phyloP scores from a whole-genome alignment of 2,113 vertebrate species.

The Pelvicachromis taeniatus region DNA sequence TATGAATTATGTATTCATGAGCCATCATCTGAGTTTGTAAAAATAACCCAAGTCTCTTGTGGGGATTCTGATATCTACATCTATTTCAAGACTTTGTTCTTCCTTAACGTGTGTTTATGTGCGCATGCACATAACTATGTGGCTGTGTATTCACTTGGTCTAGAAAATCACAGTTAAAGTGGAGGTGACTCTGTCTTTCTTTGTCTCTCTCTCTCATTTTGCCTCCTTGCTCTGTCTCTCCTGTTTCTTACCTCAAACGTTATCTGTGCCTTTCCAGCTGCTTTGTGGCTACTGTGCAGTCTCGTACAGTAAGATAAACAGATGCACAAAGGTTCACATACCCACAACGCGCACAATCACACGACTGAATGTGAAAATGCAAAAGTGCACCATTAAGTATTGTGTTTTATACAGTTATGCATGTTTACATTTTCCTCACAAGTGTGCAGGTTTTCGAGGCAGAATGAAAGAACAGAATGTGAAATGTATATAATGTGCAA shows the following conservation, averaged over 20 bases:
- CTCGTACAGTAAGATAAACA: conserved; percentile 15
- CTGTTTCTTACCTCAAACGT: background rate
- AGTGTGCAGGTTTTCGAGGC: background rate
- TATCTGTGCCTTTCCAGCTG: conserved; percentile 36
- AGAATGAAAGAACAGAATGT: background rate
- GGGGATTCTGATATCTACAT: conserved; percentile 62
- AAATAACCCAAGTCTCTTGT: conserved; percentile 66
- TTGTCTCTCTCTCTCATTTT: background rate
- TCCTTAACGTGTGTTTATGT: conserved; percentile 34
- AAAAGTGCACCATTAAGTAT: background rate
- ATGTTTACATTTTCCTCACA: conserved; percentile 25
- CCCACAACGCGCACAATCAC: background rate
- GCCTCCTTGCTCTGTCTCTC: background rate
- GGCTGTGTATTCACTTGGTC: conserved; percentile 11
- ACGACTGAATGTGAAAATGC: background rate
- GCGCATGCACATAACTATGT: background rate
- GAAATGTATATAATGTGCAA: background rate
- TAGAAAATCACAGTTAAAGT: conserved; percentile 21
- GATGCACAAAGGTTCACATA: background rate
- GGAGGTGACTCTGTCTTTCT: background rate
- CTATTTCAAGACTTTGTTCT: conserved; percentile 68
- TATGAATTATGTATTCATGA: conserved; percentile 71
- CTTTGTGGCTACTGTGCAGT: conserved; percentile 3
- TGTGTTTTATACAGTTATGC: conserved; percentile 16
- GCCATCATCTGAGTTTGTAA: conserved; percentile 61